These are phyloP conservation scores for Halocynthia aurantium DNA, from an alignment of 23 tunicate genomes.

Conservation along the genomic window DNA sequence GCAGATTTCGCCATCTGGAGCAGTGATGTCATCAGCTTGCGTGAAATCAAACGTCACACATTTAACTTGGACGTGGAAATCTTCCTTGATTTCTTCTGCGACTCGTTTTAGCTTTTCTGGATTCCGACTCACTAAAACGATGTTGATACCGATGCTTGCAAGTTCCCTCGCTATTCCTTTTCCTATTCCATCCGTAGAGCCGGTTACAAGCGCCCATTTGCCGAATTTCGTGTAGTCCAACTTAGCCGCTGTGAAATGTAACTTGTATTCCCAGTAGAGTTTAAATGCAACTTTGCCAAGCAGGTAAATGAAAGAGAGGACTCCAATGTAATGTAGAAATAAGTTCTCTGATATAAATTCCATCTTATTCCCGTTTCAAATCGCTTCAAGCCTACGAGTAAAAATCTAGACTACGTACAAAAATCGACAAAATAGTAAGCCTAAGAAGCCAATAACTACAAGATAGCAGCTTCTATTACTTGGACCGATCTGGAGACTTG, in stretches of 20 bases:
- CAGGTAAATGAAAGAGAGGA: neutral
- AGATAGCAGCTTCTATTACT: no score
- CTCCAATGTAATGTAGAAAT: neutral
- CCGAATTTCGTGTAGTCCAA: slow-evolving; percentile 56
- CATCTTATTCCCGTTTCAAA: no score
- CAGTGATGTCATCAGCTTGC: slow-evolving; percentile 7
- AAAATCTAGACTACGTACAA: no score
- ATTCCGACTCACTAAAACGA: slow-evolving; percentile 70
- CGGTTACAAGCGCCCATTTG: slow-evolving; percentile 83
- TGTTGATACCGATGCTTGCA: slow-evolving; percentile 59
- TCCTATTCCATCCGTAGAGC: slow-evolving; percentile 90
- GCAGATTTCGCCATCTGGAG: neutral
- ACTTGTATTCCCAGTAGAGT: neutral
- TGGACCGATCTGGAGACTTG: no score
- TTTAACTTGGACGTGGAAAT: slow-evolving; percentile 40
- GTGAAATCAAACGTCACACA: slow-evolving; percentile 56
- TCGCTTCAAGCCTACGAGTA: no score
- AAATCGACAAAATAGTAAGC: no score
- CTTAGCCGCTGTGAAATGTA: neutral
- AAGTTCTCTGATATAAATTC: no score
- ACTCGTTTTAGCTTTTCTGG: slow-evolving; percentile 48
- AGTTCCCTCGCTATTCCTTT: slow-evolving; percentile 60
- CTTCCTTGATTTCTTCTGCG: slow-evolving; percentile 36
- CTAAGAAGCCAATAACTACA: no score
- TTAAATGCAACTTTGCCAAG: neutral